Evolutionary conservation across 1,140 invertebrate genomes (phyloP).

Genomic region (Apis mellifera): Amel_HAv3.1 CM009940.2:2222501-2223000

Average conservation of each 20-base stretch:
- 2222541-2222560: slow-evolving; percentile 50
- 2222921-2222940: too few species aligned
- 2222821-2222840: slow-evolving; percentile 17
- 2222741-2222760: slow-evolving; percentile 69
- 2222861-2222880: slow-evolving; percentile 2
- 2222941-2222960: too few species aligned
- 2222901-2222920: not conserved
- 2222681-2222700: slow-evolving; percentile 54
- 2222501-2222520: slow-evolving; percentile 9
- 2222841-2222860: slow-evolving; percentile 41
- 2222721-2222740: slow-evolving; percentile 65
- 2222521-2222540: slow-evolving; percentile 32
- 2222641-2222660: slow-evolving; percentile 68
- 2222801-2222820: not conserved
- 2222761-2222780: slow-evolving; percentile 6
- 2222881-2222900: too few species aligned
- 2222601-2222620: slow-evolving; percentile 57
- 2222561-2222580: slow-evolving; percentile 56
- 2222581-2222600: slow-evolving; percentile 61
- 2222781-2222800: not conserved
- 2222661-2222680: slow-evolving; percentile 60
- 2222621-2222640: slow-evolving; percentile 60
- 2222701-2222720: slow-evolving; percentile 63
- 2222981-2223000: too few species aligned
- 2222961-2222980: too few species aligned